Evolutionary conservation across 2,888 invertebrate species (phyloP).

Genomic region (Gymnocheta viridis): DNA sequence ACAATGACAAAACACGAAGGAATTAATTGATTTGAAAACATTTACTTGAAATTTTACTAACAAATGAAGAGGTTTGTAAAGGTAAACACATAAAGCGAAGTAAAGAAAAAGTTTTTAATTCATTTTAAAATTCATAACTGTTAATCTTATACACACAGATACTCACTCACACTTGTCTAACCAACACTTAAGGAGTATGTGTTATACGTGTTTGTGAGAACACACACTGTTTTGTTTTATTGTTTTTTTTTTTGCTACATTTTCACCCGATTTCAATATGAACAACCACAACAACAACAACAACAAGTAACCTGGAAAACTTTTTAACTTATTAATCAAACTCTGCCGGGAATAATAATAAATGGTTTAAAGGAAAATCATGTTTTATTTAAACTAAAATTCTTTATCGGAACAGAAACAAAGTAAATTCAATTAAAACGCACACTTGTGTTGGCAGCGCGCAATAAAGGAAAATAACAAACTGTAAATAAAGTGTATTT

Average conservation of each 20-base stretch:
- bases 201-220: too few relatives aligned
- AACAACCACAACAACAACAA: not conserved
- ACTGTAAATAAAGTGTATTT: not conserved
- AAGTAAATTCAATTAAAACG: constrained; percentile 19
- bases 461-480: not conserved
- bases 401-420: not conserved
- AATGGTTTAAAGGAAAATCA: not conserved
- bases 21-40: not conserved
- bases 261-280: constrained; percentile 24
- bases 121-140: not conserved
- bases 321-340: constrained; percentile 6
- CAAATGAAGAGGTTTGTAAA: not conserved
- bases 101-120: too few relatives aligned
- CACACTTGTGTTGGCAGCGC: not conserved
- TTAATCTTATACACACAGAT: too few relatives aligned
- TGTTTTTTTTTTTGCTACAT: constrained; percentile 7
- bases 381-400: not conserved
- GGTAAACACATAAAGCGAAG: not conserved
- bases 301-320: not conserved
- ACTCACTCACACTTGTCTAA: too few relatives aligned
- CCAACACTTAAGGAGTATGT: too few relatives aligned
- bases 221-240: too few relatives aligned
- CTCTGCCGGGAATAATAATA: not conserved
- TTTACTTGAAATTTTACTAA: not conserved
- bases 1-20: not conserved